Evolutionary conservation across 2,113 vertebrate genomes (phyloP).

Genomic region (Euleptes europaea): DNA sequence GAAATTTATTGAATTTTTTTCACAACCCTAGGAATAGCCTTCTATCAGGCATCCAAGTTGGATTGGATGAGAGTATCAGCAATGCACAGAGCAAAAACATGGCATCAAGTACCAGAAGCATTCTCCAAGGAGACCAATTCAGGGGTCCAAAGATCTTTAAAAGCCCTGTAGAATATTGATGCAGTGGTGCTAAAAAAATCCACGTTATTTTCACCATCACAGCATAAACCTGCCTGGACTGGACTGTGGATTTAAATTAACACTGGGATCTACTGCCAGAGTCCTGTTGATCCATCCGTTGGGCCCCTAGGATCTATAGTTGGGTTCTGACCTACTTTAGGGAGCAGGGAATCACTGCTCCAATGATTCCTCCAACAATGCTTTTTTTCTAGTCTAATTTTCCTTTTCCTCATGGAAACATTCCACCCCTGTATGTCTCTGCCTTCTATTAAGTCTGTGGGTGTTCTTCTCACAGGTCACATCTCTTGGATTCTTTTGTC

Average conservation of each 20-base stretch:
- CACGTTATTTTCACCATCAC: too few species aligned
- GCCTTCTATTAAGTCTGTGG: neutral
- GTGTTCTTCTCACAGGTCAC: neutral
- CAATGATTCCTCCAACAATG: neutral
- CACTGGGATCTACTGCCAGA: neutral
- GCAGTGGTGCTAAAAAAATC: too few species aligned
- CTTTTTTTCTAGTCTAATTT: constrained; percentile 3
- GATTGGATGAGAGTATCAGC: too few species aligned
- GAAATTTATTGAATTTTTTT: too few species aligned
- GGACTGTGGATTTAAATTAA: neutral
- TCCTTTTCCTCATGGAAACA: neutral
- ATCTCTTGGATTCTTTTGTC: neutral
- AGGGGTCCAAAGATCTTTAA: too few species aligned
- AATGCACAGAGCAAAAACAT: too few species aligned
- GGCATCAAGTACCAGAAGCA: too few species aligned
- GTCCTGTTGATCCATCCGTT: neutral
- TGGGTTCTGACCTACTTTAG: neutral
- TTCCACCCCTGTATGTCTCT: neutral
- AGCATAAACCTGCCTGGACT: neutral
- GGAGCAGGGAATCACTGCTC: neutral
- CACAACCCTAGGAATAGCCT: too few species aligned
- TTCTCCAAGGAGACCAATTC: too few species aligned
- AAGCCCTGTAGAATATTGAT: too few species aligned
- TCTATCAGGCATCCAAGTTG: too few species aligned
- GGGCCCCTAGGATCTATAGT: too few species aligned